Conservation (phyloP, 2,113 vertebrate species). For the Ammodytes dubius region DNA sequence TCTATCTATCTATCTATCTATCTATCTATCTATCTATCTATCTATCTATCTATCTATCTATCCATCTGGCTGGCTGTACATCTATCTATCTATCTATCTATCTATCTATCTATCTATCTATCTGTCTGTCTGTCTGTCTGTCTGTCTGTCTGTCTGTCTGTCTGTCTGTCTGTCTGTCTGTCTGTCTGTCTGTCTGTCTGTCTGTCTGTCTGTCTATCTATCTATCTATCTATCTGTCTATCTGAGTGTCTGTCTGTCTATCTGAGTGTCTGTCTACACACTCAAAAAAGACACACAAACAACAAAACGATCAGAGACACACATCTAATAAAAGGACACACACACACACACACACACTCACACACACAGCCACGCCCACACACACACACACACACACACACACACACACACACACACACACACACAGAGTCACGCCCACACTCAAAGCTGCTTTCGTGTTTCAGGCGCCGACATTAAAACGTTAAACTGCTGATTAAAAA, state of each 20-base stretch:
- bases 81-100: too few relatives aligned
- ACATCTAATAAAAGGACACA: conserved; percentile 2
- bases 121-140: too few relatives aligned
- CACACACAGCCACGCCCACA: neutral
- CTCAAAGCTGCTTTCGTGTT: conserved; percentile 81
- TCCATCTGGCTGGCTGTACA: too few relatives aligned
- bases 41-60: too few relatives aligned
- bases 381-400: neutral
- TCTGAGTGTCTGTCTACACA: conserved; percentile 5
- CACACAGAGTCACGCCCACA: conserved; percentile 64
- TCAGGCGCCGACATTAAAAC: conserved; percentile 72
- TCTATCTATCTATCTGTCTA: neutral
- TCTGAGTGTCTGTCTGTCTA: neutral
- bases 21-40: neutral
- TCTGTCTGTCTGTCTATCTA: too few relatives aligned
- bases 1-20: neutral
- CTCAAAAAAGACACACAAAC: neutral
- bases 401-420: conserved; percentile 28
- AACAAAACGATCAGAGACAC: conserved; percentile 61
- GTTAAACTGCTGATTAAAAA: conserved; percentile 85
- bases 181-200: neutral
- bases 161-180: conserved; percentile 3
- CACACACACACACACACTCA: conserved; percentile 21
- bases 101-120: too few relatives aligned
- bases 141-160: neutral